These are phyloP conservation scores for Ranitomeya imitator DNA, from an alignment of 2,113 vertebrate genomes.

Conservation along the genomic window DNA sequence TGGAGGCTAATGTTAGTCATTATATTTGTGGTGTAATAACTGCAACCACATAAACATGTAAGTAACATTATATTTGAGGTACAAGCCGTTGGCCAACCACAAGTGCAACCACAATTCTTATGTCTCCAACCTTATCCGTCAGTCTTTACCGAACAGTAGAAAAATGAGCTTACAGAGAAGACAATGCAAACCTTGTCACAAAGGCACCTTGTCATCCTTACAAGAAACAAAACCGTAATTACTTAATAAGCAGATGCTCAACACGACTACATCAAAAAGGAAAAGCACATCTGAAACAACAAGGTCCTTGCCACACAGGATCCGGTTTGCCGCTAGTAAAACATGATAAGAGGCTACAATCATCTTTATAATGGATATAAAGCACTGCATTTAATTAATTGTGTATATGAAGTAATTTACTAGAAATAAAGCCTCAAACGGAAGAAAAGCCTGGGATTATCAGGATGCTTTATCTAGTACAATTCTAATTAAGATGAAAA, in stretches of 20 bases:
- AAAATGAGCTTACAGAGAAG: not conserved
- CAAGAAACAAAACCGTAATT: slow-evolving; percentile 6
- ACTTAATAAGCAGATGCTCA: not conserved
- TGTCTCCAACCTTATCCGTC: not conserved
- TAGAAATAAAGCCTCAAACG: not conserved
- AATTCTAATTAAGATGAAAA: slow-evolving; percentile 44
- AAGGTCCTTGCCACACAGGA: not conserved
- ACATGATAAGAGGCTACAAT: not conserved
- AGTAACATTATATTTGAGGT: not conserved
- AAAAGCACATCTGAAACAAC: not conserved
- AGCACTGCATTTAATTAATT: slow-evolving; percentile 34
- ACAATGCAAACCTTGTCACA: not conserved
- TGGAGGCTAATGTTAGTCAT: not conserved
- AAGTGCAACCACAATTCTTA: not conserved
- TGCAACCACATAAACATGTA: not conserved
- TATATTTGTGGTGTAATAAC: not conserved
- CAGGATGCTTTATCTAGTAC: not conserved
- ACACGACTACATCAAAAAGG: not conserved
- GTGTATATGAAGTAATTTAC: not conserved
- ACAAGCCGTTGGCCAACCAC: not conserved
- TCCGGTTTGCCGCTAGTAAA: not conserved
- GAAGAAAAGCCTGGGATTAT: not conserved
- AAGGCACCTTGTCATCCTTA: not conserved
- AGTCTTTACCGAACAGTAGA: no score
- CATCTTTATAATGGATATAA: not conserved